Evolutionary conservation across 2,888 invertebrate species (phyloP).

Genomic region (Trichogramma dendrolimi): DNA sequence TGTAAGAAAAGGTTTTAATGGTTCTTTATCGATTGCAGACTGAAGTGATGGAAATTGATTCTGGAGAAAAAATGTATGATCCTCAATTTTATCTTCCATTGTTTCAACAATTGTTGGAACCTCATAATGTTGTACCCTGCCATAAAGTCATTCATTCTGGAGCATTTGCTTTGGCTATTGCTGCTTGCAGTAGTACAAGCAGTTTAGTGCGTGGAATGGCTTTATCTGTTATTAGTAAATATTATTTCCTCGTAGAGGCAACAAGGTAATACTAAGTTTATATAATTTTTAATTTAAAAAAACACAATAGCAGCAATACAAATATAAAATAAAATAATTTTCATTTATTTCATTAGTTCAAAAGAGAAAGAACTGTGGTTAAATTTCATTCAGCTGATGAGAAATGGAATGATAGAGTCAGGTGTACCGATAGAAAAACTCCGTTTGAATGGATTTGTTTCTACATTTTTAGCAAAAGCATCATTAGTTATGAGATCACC

Average conservation of each 20-base stretch:
- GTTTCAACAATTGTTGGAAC: conserved; percentile 69
- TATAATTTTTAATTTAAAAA: conserved; percentile 7
- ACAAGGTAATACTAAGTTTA: conserved; percentile 1
- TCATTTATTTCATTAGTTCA: conserved; percentile 46
- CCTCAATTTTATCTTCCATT: conserved; percentile 77
- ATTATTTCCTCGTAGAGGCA: conserved; percentile 71
- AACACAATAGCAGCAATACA: neutral
- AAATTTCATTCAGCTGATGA: conserved; percentile 65
- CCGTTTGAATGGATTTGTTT: conserved; percentile 58
- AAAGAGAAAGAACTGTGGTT: conserved; percentile 66
- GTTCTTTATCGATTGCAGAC: conserved; percentile 12
- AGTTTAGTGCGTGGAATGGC: conserved; percentile 67
- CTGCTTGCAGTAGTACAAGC: conserved; percentile 68
- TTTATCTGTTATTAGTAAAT: conserved; percentile 69
- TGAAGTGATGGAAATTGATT: conserved; percentile 33
- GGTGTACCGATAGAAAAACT: conserved; percentile 34
- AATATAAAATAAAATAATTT: neutral
- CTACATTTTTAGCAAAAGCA: conserved; percentile 68
- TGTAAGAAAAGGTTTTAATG: neutral
- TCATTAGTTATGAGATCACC: conserved; percentile 72
- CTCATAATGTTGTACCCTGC: conserved; percentile 70
- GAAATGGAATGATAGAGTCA: conserved; percentile 57
- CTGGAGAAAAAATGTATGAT: conserved; percentile 64
- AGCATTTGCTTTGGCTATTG: conserved; percentile 66
- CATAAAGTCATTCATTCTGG: conserved; percentile 68